These are phyloP conservation scores for Nephila pilipes DNA, from an alignment of 1,140 invertebrate genomes.

Conservation along the genomic window DNA sequence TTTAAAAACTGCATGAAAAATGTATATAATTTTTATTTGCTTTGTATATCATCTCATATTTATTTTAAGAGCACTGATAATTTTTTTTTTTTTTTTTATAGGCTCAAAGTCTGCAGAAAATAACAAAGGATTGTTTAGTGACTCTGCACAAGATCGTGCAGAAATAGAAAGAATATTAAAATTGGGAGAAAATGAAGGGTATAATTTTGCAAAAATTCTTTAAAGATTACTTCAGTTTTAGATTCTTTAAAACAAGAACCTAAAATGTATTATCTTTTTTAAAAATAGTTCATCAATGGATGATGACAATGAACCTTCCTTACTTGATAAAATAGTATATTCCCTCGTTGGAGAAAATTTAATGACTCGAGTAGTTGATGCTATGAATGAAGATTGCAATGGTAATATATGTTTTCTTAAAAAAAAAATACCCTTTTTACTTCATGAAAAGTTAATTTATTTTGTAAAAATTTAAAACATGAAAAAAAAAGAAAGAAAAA, in stretches of 20 bases:
- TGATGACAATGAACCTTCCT: not conserved
- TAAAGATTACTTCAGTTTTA: not conserved
- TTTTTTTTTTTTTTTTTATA: conserved; percentile 20
- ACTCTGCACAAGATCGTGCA: not conserved
- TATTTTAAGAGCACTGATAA: too few species aligned
- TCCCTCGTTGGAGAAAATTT: conserved; percentile 44
- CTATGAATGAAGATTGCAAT: conserved; percentile 18
- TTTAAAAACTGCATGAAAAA: too few species aligned
- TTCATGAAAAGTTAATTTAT: too few species aligned
- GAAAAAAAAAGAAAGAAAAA: too few species aligned
- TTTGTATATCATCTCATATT: too few species aligned
- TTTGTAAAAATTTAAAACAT: too few species aligned
- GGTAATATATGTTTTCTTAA: conserved; percentile 7
- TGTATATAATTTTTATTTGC: too few species aligned
- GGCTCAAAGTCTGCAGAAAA: conserved; percentile 61
- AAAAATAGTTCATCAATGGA: not conserved
- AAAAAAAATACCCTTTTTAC: too few species aligned
- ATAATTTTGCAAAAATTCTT: not conserved
- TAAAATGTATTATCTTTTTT: not conserved
- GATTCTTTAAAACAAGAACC: too few species aligned
- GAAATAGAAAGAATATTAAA: conserved; percentile 32
- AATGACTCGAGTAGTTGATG: not conserved
- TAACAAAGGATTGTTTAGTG: conserved; percentile 18
- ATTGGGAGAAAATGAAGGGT: conserved; percentile 39
- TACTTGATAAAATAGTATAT: not conserved